These are phyloP conservation scores for Cynoglossus semilaevis DNA, from an alignment of 2,113 vertebrate genomes.

Conservation along the genomic window DNA sequence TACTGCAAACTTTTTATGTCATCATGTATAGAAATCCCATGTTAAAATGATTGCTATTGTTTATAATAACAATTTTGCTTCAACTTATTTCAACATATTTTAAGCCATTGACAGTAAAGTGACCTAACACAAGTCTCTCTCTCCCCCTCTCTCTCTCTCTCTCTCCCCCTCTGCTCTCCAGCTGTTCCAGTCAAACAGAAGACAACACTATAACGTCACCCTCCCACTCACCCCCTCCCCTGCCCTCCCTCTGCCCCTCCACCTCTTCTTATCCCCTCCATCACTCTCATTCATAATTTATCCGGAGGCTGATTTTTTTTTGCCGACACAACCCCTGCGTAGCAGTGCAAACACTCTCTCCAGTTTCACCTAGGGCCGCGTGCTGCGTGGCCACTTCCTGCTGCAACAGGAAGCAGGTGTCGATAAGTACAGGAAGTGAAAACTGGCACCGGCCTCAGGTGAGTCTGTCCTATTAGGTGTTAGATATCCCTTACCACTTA, in stretches of 20 bases:
- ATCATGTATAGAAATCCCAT: too few relatives aligned
- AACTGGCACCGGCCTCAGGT: conserved; percentile 72
- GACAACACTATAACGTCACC: conserved; percentile 64
- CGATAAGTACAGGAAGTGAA: conserved; percentile 78
- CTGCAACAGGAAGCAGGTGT: conserved; percentile 75
- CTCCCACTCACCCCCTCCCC: conserved; percentile 7
- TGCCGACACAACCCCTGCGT: conserved; percentile 69
- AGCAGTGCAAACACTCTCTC: conserved; percentile 63
- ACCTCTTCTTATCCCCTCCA: conserved; percentile 64
- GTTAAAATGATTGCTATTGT: too few relatives aligned
- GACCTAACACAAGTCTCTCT: not conserved
- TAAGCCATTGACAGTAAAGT: not conserved
- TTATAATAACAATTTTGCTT: too few relatives aligned
- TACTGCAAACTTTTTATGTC: too few relatives aligned
- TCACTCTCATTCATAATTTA: conserved; percentile 81
- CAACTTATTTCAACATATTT: too few relatives aligned
- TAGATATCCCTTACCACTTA: conserved; percentile 63
- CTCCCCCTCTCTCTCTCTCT: too few relatives aligned
- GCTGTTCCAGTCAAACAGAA: conserved; percentile 72
- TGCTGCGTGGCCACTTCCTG: conserved; percentile 74
- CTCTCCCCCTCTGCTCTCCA: conserved; percentile 51
- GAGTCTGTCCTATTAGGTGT: conserved; percentile 68
- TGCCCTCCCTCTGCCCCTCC: conserved; percentile 6
- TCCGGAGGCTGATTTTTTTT: conserved; percentile 72
- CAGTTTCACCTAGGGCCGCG: conserved; percentile 55